Evolutionary conservation across 1,140 invertebrate species (phyloP).

Genomic region (Penaeus indicus): DNA sequence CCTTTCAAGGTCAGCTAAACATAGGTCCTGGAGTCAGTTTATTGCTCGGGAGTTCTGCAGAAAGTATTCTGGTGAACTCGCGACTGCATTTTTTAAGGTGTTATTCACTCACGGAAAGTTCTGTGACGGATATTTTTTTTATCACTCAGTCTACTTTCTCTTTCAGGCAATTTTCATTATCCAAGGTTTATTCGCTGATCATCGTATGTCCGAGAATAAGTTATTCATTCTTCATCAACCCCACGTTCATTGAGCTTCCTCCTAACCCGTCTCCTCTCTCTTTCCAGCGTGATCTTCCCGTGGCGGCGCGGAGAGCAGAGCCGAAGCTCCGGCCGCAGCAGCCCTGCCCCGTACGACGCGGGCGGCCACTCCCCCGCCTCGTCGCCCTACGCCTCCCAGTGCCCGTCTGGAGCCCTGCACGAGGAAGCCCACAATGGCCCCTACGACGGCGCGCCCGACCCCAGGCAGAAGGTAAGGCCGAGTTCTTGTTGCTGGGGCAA

Average conservation of each 20-base stretch:
- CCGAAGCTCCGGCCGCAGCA: constrained; percentile 43
- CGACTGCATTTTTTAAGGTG: too few relatives aligned
- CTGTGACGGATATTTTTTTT: too few relatives aligned
- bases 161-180: too few relatives aligned
- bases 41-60: too few relatives aligned
- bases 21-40: too few relatives aligned
- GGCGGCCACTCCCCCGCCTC: not conserved
- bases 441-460: not conserved
- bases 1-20: too few relatives aligned
- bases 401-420: not conserved
- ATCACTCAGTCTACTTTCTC: too few relatives aligned
- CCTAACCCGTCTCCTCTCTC: not conserved
- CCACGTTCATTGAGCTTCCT: not conserved
- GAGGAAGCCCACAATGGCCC: constrained; percentile 34
- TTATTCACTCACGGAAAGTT: too few relatives aligned
- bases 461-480: not conserved
- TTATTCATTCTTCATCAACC: not conserved
- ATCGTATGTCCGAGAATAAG: not conserved
- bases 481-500: too few relatives aligned
- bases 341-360: constrained; percentile 22
- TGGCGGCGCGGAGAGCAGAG: constrained; percentile 67
- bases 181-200: not conserved
- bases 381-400: constrained; percentile 10
- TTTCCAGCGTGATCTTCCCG: constrained; percentile 69
- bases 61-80: too few relatives aligned